Evolutionary conservation across 2,888 invertebrate species (phyloP), one percentile per base, ranked within the genome.

Genomic region (Leucania comma): DNA sequence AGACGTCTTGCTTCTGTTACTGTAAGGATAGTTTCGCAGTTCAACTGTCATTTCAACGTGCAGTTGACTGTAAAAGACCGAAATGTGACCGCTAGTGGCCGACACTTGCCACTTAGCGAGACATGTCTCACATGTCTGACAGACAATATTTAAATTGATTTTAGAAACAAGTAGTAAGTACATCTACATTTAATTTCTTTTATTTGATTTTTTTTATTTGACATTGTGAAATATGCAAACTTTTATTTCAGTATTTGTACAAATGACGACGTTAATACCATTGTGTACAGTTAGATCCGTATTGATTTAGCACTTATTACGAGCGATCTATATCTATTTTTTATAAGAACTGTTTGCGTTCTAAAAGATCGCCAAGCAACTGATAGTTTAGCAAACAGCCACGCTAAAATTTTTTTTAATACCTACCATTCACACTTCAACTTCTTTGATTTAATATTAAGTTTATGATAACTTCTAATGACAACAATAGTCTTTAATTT

Each of bases 51-150:
- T 20, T 42, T 3, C 5, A 3, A n/a, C 20, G 6, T 48, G n/a
- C 53, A 46, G 17, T 66, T 66, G 54, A 66, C 38, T 10, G 46
- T 73, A 32, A 9, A 48, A 72, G 20, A 46, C 57, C 64, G 74
- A 78, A 72, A 66, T 78, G 54, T 77, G 69, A 71, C 74, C 72
- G 75, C 72, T 78, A 80, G 54, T 8, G 63, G 71, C 72, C 63
- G 50, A 48, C 75, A 68, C 54, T 68, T 20, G 24, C 12, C 69
- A 76, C 74, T 74, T 84, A 78, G 54, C 72, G 60, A 73, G 67
- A 69, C 66, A 35, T 67, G n/a, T n/a, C n/a, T n/a, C n/a, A n/a
- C 35, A 60, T 53, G 29, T 72, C 53, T 74, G 68, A 68, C 54
- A 53, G 56, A 65, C 50, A 51, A 48, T 68, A 57, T 65, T 78